Evolutionary conservation across 2,888 invertebrate genomes (phyloP), one percentile per base, ranked within the genome.

Genomic region (Conus canariensis): DNA sequence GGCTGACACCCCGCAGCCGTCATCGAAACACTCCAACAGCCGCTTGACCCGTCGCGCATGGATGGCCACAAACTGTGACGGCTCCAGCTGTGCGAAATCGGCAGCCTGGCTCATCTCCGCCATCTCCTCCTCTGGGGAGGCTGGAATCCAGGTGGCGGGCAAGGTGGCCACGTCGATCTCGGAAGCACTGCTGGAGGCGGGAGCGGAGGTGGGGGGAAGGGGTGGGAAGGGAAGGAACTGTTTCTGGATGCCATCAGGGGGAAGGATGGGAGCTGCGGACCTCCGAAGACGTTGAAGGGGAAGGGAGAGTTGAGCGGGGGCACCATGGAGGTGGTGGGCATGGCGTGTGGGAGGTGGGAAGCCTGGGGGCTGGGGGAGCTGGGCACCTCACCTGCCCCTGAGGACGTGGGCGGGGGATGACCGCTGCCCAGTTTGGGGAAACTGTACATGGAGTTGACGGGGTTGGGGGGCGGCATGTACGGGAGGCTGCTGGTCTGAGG

Each of bases 1-100:
- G 14, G 93, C 93, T 0, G 93, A 92, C 19, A 93, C 92, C 14
- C 93, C 93, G 70, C 92, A 91, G 5, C 93, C 93, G 83, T 93
- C 93, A 80, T 93, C 93, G 64, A 91, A 92, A 74, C 92, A 92
- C 85, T 93, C 93, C 85, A 93, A 60, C 74, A 93, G 92, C 9
- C 93, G 91, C 77, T 92, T 93, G 77, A 93, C 92, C 67, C 92
- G 91, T 30, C 92, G 91, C 60, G 91, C 92, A 70, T 92, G 92
- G 5, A 91, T 90, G 12, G 91, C 91, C 30, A 93, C 91, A 90
- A 93, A 93, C 89, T 92, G 92, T 2, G 92, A 90, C 67, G 91
- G 92, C 30, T 91, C 91, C 85, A 93, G 91, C 67, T 91, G 91
- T 45, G 91, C 91, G 85, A 93, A 93, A 25, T 92, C 92, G 1